Percentiles rank a stretch among this genome's conserved stretches.
Conservation (phyloP, 1,140 invertebrate species). For the Drosophila albomicans region DNA sequence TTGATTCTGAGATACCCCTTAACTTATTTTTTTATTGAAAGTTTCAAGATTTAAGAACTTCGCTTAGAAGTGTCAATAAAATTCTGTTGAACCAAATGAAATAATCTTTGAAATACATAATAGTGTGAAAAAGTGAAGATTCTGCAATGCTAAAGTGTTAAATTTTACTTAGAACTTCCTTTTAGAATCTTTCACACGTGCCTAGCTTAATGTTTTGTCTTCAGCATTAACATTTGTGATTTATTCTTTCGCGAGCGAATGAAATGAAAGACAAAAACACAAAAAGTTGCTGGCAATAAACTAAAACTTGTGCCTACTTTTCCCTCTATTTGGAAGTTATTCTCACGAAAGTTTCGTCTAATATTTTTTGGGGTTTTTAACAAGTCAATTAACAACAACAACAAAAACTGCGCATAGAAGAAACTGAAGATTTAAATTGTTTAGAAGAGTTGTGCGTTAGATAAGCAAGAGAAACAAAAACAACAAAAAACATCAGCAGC, state of each 20-base stretch:
- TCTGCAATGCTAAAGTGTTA: too few relatives aligned
- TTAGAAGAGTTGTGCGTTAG: slow-evolving; percentile 62
- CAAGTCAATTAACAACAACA: slow-evolving; percentile 69
- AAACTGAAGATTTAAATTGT: slow-evolving; percentile 35
- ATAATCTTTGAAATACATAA: too few relatives aligned
- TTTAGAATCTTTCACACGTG: slow-evolving; percentile 27
- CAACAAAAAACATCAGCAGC: slow-evolving; percentile 39
- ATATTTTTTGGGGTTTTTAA: slow-evolving; percentile 34
- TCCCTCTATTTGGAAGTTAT: slow-evolving; percentile 29
- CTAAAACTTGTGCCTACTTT: slow-evolving; percentile 34
- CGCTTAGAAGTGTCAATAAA: too few relatives aligned
- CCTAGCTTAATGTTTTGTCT: slow-evolving; percentile 16
- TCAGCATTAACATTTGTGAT: slow-evolving; percentile 29
- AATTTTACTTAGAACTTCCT: background rate
- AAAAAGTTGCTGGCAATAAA: slow-evolving; percentile 27
- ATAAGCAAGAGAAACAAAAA: slow-evolving; percentile 53
- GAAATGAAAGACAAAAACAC: slow-evolving; percentile 17
- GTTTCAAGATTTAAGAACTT: too few relatives aligned
- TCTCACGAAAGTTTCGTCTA: slow-evolving; percentile 46
- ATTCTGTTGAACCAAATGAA: too few relatives aligned
- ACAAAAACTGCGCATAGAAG: slow-evolving; percentile 46
- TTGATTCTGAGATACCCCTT: too few relatives aligned
- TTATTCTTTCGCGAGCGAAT: slow-evolving; percentile 1
- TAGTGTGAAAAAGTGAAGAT: too few relatives aligned
- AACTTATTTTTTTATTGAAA: too few relatives aligned